These are phyloP conservation scores for Trinectes maculatus DNA, from an alignment of 2,113 vertebrate genomes.

Conservation along the genomic window DNA sequence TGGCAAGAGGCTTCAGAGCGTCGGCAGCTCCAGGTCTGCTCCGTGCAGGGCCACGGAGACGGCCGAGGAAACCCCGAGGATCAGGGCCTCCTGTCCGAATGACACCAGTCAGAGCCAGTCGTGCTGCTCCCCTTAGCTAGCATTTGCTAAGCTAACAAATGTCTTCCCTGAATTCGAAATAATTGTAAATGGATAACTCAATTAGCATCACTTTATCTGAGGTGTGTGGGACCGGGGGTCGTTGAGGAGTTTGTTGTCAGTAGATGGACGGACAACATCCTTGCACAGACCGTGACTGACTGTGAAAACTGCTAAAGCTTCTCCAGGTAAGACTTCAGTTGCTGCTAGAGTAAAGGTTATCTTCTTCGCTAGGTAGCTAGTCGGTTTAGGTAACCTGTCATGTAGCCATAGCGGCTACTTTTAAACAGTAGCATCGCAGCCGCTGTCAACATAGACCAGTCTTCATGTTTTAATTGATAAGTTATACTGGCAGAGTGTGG, in stretches of 20 bases:
- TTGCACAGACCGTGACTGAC: slow-evolving; percentile 35
- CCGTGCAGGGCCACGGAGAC: slow-evolving; percentile 47
- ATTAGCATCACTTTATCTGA: slow-evolving; percentile 25
- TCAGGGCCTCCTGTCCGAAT: slow-evolving; percentile 75
- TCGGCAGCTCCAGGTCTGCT: slow-evolving; percentile 49
- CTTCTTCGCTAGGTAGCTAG: slow-evolving; percentile 40
- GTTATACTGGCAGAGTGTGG: not conserved
- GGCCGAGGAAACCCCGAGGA: slow-evolving; percentile 78
- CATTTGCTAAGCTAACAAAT: slow-evolving; percentile 69
- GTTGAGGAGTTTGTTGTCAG: slow-evolving; percentile 44
- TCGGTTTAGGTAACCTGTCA: not conserved
- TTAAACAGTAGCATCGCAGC: not conserved
- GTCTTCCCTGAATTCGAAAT: slow-evolving; percentile 53
- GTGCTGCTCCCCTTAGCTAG: slow-evolving; percentile 59
- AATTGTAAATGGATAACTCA: slow-evolving; percentile 56
- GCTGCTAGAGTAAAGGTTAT: slow-evolving; percentile 38
- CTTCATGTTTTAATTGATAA: not conserved
- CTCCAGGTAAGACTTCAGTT: slow-evolving; percentile 69
- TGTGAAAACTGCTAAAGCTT: slow-evolving; percentile 51
- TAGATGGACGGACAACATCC: slow-evolving; percentile 45
- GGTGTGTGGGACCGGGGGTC: slow-evolving; percentile 24
- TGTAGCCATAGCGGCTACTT: not conserved
- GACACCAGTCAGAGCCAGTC: slow-evolving; percentile 58
- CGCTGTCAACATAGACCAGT: not conserved
- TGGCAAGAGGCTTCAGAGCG: slow-evolving; percentile 47